Percentiles rank a stretch among this genome's conserved stretches.
phyloP scores from a whole-genome alignment of 2,888 invertebrate genomes.

The Tanypteryx hageni region DNA sequence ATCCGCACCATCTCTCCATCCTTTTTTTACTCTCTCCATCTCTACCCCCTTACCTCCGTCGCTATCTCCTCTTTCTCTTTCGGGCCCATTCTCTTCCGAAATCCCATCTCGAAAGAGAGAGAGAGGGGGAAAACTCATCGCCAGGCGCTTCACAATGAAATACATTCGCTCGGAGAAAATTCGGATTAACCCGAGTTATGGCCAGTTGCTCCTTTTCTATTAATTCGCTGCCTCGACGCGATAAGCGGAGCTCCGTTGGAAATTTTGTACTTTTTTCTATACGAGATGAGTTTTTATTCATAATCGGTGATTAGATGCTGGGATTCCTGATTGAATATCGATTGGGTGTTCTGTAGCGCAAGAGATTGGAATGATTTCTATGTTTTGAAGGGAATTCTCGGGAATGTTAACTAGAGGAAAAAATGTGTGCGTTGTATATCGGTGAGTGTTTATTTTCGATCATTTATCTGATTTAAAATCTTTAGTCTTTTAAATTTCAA shows the following conservation, averaged over 20 bases:
- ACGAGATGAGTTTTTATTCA: neutral
- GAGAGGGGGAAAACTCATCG: neutral
- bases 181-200: constrained; percentile 21
- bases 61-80: neutral
- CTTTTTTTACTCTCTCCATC: neutral
- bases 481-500: too few species aligned
- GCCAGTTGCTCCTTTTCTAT: constrained; percentile 27
- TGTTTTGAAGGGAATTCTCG: neutral
- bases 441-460: too few species aligned
- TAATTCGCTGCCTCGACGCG: neutral
- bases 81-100: neutral
- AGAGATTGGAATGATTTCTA: neutral
- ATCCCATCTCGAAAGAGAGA: neutral
- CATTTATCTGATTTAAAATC: too few species aligned
- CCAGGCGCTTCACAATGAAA: neutral
- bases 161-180: neutral
- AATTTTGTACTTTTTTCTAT: neutral
- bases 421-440: too few species aligned
- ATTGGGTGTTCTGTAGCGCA: neutral
- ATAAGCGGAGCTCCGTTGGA: neutral
- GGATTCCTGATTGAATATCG: neutral
- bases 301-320: neutral
- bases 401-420: neutral
- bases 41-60: too few species aligned
- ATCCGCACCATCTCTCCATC: neutral